phyloP scores from a whole-genome alignment of 2,888 invertebrate genomes.

The Harpagoxenus sublaevis region DNA sequence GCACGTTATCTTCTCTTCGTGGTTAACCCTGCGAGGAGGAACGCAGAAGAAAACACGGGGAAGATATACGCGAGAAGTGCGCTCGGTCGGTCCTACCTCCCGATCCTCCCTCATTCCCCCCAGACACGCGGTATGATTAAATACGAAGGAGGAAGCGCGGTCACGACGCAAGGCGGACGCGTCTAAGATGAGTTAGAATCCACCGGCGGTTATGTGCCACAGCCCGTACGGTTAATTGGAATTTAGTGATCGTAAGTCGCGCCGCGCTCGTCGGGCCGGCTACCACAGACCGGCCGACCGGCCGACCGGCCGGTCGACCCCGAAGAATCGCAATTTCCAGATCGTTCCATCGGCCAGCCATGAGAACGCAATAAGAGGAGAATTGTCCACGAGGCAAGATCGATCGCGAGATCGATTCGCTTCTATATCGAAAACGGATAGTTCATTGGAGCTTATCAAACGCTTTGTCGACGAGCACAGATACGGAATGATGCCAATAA shows the following conservation, averaged over 20 bases:
- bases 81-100: constrained; percentile 21
- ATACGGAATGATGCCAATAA: neutral
- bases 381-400: constrained; percentile 19
- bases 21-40: constrained; percentile 59
- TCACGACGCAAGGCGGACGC: constrained; percentile 64
- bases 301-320: constrained; percentile 64
- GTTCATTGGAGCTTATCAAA: neutral
- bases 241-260: constrained; percentile 82
- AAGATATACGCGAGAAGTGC: constrained; percentile 33
- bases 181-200: constrained; percentile 76
- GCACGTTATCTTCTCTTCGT: constrained; percentile 57
- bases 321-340: constrained; percentile 77
- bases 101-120: neutral
- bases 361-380: constrained; percentile 35
- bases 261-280: constrained; percentile 54
- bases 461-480: neutral
- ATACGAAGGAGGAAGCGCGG: constrained; percentile 66
- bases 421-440: neutral
- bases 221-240: constrained; percentile 81
- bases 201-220: constrained; percentile 65
- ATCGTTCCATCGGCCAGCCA: constrained; percentile 46
- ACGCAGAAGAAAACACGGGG: constrained; percentile 36
- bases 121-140: constrained; percentile 68
- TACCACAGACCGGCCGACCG: constrained; percentile 33
- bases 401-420: neutral